Conservation (phyloP, 2,797 vertebrate genomes). For the Brachyrhaphis roseni region DNA sequence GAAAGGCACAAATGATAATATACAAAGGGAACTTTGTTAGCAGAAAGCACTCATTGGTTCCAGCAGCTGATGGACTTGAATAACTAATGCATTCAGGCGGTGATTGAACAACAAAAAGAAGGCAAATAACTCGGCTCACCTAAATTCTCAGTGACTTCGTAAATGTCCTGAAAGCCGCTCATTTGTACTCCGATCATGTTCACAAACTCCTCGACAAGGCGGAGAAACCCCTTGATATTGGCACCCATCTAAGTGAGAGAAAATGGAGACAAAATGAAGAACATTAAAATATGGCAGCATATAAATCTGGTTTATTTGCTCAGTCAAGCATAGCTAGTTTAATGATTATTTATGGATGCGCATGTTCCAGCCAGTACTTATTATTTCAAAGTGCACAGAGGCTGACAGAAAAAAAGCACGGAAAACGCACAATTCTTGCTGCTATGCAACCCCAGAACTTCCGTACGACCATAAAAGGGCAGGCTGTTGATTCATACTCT, state of each 20-base stretch:
- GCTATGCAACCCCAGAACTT: slow-evolving; percentile 73
- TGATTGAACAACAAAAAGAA: slow-evolving; percentile 31
- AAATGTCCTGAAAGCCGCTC: slow-evolving; percentile 96
- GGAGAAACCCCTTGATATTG: slow-evolving; percentile 90
- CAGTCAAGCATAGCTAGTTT: background rate
- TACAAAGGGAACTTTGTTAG: slow-evolving; percentile 29
- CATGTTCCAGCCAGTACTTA: slow-evolving; percentile 22
- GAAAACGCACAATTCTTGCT: slow-evolving; percentile 59
- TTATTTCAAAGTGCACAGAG: slow-evolving; percentile 30
- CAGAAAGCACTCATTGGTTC: slow-evolving; percentile 1
- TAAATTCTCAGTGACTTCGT: slow-evolving; percentile 97
- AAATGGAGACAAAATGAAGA: slow-evolving; percentile 8
- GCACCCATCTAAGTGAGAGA: slow-evolving; percentile 86
- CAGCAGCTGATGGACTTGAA: slow-evolving; percentile 22
- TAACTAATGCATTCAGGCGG: slow-evolving; percentile 45
- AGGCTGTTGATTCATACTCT: slow-evolving; percentile 74
- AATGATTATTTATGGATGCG: background rate
- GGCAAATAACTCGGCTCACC: slow-evolving; percentile 84
- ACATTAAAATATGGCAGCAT: slow-evolving; percentile 31
- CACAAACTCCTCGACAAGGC: slow-evolving; percentile 93
- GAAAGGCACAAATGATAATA: slow-evolving; percentile 19
- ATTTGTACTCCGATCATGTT: slow-evolving; percentile 94
- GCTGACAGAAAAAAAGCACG: slow-evolving; percentile 11
- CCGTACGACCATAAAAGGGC: slow-evolving; percentile 78
- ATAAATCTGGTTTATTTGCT: slow-evolving; percentile 21